Percentiles rank a stretch among this genome's conserved stretches.
Conservation (phyloP, 1,140 invertebrate species). For the Euwallacea similis region DNA sequence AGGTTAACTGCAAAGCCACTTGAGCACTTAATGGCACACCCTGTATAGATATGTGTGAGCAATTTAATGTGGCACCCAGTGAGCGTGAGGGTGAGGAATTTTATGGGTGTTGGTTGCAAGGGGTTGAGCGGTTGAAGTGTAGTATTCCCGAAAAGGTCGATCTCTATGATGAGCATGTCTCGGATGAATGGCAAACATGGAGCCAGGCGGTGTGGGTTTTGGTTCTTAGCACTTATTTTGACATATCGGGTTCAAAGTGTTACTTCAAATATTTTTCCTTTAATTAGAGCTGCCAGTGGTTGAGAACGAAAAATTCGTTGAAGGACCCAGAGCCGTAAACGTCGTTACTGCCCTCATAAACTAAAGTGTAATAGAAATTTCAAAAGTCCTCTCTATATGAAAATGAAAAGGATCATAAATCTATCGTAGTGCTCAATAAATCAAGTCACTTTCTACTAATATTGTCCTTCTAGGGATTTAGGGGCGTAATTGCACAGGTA, state of each 20-base stretch:
- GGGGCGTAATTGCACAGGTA: no score
- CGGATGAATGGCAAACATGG: not conserved
- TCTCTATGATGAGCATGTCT: no score
- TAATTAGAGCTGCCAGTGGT: not conserved
- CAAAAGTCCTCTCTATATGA: no score
- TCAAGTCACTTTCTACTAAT: no score
- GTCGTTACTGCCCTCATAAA: no score
- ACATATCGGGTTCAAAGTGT: slow-evolving; percentile 17
- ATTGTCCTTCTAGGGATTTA: no score
- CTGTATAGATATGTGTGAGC: not conserved
- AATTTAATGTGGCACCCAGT: not conserved
- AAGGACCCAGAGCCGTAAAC: no score
- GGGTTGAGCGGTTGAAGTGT: not conserved
- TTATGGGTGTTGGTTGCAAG: not conserved
- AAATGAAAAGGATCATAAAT: no score
- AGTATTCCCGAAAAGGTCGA: slow-evolving; percentile 1
- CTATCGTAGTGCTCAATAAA: no score
- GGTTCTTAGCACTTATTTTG: slow-evolving; percentile 19
- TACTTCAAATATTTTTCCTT: slow-evolving; percentile 8
- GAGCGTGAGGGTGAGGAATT: not conserved
- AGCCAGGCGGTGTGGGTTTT: slow-evolving; percentile 13
- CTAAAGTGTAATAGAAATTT: no score
- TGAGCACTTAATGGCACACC: not conserved
- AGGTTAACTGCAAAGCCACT: not conserved
- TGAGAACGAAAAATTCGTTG: no score